Base-by-base conservation (phyloP, 2,888 invertebrate species). In the Athetis lepigone region DNA sequence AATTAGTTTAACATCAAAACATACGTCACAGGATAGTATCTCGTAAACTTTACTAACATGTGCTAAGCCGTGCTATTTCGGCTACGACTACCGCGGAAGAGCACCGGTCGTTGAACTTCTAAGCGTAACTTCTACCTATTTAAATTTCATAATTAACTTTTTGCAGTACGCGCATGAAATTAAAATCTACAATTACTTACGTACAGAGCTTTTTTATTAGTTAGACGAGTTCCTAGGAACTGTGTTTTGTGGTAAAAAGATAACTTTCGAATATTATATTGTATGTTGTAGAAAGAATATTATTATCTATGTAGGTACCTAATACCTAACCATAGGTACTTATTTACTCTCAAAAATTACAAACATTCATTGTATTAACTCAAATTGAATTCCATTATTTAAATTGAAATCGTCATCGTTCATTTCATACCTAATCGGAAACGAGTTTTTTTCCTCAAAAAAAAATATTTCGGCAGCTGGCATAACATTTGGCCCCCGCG, bases 71-170 rank as follows among this genome's bases (percentile, higher is more conserved):
- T 62, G 75, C 85, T 91, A 91, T 90, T 91, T 91, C 81, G 85
- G 85, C 81, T 66, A 80, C 81, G 85, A 85, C 81, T 66, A 80
- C 80, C 79, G 77, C 90, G 90, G 91, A 91, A 90, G 89, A 84
- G 68, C 73, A 65, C 60, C 85, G 91, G 91, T 88, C 88, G 82
- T 71, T 75, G 91, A 89, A 87, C 91, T 66, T 65, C 3, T 18
- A 19, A 8, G 71, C 73, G 77, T 75, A 75, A 76, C 79, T 79
- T 75, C 81, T 85, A 81, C 81, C 81, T 85, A 82, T 83, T 79
- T 75, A 77, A 71, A 77, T 68, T 77, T 80, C 73, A 75, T 79
- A 74, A 83, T 85, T 75, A 80, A 71, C 73, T 80, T 82, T 79
- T 80, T 64, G 64, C 57, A 40, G 39, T 50, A 63, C 37, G 50